These are phyloP conservation scores for Parnassius mnemosyne DNA, from an alignment of 2,888 invertebrate species.

Conservation along the genomic window DNA sequence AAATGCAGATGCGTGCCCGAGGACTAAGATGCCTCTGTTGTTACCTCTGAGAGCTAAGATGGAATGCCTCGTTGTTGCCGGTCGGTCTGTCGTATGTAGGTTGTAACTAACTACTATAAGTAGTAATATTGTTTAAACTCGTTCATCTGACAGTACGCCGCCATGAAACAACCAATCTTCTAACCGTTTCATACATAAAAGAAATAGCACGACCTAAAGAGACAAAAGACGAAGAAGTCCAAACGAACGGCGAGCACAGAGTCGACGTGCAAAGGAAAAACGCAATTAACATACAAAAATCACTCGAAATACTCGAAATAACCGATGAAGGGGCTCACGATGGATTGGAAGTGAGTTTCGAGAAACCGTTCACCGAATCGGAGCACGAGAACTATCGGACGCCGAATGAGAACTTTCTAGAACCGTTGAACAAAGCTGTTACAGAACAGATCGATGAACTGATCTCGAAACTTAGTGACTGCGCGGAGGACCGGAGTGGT, in stretches of 20 bases:
- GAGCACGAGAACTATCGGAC: slow-evolving; percentile 63
- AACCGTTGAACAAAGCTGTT: slow-evolving; percentile 62
- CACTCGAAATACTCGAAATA: slow-evolving; percentile 60
- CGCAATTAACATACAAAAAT: slow-evolving; percentile 49
- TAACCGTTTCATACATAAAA: slow-evolving; percentile 39
- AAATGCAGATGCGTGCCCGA: no score
- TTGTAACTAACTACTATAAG: no score
- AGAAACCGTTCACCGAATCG: slow-evolving; percentile 55
- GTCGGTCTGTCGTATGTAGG: no score
- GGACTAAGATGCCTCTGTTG: no score
- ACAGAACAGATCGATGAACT: slow-evolving; percentile 67
- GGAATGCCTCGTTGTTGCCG: no score
- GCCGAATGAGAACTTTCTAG: slow-evolving; percentile 61
- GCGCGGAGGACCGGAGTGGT: slow-evolving; percentile 40
- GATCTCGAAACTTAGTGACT: slow-evolving; percentile 63
- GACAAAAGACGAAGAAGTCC: slow-evolving; percentile 52
- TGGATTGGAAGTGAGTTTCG: slow-evolving; percentile 60
- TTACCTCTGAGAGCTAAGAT: no score
- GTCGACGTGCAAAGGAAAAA: slow-evolving; percentile 39
- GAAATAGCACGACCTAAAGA: slow-evolving; percentile 38
- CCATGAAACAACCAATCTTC: slow-evolving; percentile 34
- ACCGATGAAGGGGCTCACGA: slow-evolving; percentile 45
- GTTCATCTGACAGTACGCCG: slow-evolving; percentile 26
- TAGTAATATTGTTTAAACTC: background rate
- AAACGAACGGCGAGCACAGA: slow-evolving; percentile 43